Conservation (phyloP, 1,140 invertebrate genomes). For the Cotesia vestalis region DNA sequence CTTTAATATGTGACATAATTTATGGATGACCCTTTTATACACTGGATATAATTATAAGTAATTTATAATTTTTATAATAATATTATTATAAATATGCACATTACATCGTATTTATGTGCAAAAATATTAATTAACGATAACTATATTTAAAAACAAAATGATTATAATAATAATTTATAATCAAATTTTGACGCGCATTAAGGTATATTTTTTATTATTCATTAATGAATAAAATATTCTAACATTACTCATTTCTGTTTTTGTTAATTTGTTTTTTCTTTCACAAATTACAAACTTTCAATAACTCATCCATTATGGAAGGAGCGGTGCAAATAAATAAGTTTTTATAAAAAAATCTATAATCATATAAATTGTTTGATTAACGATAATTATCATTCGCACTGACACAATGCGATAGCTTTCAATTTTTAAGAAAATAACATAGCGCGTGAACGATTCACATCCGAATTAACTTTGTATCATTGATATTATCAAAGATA, state of each 20-base stretch:
- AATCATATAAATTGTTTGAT: not conserved
- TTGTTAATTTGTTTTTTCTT: conserved; percentile 21
- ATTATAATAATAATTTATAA: conserved; percentile 15
- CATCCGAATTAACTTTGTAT: not conserved
- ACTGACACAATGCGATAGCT: conserved; percentile 23
- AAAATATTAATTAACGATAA: not conserved
- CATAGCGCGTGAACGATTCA: not conserved
- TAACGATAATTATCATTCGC: conserved; percentile 14
- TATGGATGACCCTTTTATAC: no score
- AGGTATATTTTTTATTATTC: conserved; percentile 26
- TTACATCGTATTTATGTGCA: no score
- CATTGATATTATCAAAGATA: not conserved
- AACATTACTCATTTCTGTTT: conserved; percentile 19
- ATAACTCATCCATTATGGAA: conserved; percentile 15
- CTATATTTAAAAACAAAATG: not conserved
- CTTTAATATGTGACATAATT: no score
- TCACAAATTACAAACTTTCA: not conserved
- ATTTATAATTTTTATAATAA: not conserved
- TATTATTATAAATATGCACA: not conserved
- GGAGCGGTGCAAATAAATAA: not conserved
- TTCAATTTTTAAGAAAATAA: not conserved
- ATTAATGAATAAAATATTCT: not conserved
- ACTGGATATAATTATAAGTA: no score
- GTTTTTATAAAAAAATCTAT: no score
- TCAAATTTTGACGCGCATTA: conserved; percentile 38